A percentile compares a stretch with the other conserved stretches of the same genome.
These are phyloP conservation scores for Glaucopsyche alexis DNA, from an alignment of 2,888 invertebrate species.

Conservation along the genomic window DNA sequence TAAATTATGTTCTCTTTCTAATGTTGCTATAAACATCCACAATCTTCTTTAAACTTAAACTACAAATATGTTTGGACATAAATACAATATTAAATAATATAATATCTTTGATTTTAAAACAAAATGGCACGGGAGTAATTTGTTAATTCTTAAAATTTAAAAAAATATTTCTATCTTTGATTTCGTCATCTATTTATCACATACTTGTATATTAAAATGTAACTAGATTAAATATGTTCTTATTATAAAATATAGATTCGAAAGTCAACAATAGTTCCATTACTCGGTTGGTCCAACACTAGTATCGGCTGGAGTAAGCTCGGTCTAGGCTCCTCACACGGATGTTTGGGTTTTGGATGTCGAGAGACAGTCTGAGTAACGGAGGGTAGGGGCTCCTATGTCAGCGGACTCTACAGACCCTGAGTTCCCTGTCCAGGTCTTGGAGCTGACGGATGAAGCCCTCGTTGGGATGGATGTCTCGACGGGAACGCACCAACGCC, in stretches of 20 bases:
- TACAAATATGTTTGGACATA: constrained; percentile 37
- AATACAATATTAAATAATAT: constrained; percentile 43
- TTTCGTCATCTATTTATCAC: constrained; percentile 18
- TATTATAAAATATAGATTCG: constrained; percentile 28
- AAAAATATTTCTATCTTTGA: constrained; percentile 4
- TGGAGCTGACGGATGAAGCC: constrained; percentile 90
- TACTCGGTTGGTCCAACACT: constrained; percentile 28
- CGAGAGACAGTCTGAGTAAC: constrained; percentile 51
- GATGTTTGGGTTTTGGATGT: constrained; percentile 46
- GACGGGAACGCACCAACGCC: constrained; percentile 83
- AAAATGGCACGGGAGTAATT: constrained; percentile 63
- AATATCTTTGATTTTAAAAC: constrained; percentile 43
- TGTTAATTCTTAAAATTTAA: constrained; percentile 15
- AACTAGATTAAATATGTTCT: constrained; percentile 26
- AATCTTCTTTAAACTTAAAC: neutral
- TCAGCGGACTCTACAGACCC: constrained; percentile 75
- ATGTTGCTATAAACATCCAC: neutral
- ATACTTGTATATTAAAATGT: constrained; percentile 26
- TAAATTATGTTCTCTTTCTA: neutral
- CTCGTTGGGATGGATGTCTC: constrained; percentile 88
- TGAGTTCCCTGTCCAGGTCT: constrained; percentile 82
- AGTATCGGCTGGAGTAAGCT: constrained; percentile 50
- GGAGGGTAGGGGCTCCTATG: constrained; percentile 56
- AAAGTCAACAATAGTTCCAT: constrained; percentile 23
- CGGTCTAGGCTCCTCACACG: constrained; percentile 68